phyloP scores from a whole-genome alignment of 2,797 vertebrate genomes.

The Artibeus lituratus region DNA sequence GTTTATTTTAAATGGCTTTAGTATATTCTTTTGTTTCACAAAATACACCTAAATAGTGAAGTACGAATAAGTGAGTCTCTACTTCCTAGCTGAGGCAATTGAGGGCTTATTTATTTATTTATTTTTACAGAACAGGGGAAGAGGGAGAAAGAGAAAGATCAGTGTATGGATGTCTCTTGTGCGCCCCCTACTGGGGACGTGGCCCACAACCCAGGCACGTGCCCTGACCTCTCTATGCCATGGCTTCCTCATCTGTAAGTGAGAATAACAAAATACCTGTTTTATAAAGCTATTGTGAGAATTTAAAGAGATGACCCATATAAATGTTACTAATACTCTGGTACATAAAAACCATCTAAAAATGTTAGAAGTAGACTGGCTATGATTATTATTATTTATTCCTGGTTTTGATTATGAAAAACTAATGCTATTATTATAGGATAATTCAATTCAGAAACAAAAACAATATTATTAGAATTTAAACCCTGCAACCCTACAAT shows the following conservation, averaged over 20 bases:
- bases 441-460: neutral
- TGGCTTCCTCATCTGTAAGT: neutral
- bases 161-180: too few relatives aligned
- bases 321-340: neutral
- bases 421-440: neutral
- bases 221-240: too few relatives aligned
- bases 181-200: too few relatives aligned
- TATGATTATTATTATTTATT: neutral
- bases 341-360: neutral
- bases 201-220: too few relatives aligned
- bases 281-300: neutral
- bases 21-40: neutral
- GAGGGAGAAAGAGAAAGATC: too few relatives aligned
- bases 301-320: neutral
- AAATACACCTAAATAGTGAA: neutral
- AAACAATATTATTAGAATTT: conserved; percentile 3
- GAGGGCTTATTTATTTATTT: too few relatives aligned
- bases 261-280: neutral
- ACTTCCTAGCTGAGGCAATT: neutral
- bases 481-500: neutral
- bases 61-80: neutral
- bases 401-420: conserved; percentile 19
- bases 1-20: neutral
- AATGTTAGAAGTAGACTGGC: neutral
- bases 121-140: too few relatives aligned